These are phyloP conservation scores for Arbacia lixula DNA, from an alignment of 53 echinoderm and acorn worm species.

Conservation along the genomic window DNA sequence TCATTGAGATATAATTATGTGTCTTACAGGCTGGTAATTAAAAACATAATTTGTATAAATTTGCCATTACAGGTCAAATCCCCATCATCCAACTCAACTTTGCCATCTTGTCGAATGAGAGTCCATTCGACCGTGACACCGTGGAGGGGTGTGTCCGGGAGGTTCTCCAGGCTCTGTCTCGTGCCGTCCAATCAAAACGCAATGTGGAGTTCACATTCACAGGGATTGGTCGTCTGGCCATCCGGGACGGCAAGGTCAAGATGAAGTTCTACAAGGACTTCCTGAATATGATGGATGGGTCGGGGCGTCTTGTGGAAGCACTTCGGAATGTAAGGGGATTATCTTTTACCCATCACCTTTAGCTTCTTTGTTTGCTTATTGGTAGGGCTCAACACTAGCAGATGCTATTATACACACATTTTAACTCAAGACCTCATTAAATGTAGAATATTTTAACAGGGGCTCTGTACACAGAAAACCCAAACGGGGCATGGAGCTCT, in stretches of 20 bases:
- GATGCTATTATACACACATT: too few relatives aligned
- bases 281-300: constrained; percentile 97
- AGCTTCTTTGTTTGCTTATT: too few relatives aligned
- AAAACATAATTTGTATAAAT: too few relatives aligned
- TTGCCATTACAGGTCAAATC: constrained; percentile 78
- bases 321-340: constrained; percentile 97
- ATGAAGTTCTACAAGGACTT: constrained; percentile 99
- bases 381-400: too few relatives aligned
- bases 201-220: constrained; percentile 91
- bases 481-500: too few relatives aligned
- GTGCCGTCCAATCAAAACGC: constrained; percentile 81
- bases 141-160: constrained; percentile 95
- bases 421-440: too few relatives aligned
- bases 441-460: too few relatives aligned
- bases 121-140: constrained; percentile 94
- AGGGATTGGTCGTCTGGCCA: constrained; percentile 88
- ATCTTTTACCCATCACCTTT: too few relatives aligned
- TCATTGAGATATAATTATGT: too few relatives aligned
- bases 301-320: constrained; percentile 82
- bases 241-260: constrained; percentile 94
- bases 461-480: too few relatives aligned
- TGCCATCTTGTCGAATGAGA: constrained; percentile 86
- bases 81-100: constrained; percentile 99
- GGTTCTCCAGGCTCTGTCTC: constrained; percentile 83
- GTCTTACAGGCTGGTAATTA: too few relatives aligned